A percentile compares a stretch with the other conserved stretches of the same genome.
Conservation (phyloP, 2,113 vertebrate genomes). For the Hystrix brachyura region DNA sequence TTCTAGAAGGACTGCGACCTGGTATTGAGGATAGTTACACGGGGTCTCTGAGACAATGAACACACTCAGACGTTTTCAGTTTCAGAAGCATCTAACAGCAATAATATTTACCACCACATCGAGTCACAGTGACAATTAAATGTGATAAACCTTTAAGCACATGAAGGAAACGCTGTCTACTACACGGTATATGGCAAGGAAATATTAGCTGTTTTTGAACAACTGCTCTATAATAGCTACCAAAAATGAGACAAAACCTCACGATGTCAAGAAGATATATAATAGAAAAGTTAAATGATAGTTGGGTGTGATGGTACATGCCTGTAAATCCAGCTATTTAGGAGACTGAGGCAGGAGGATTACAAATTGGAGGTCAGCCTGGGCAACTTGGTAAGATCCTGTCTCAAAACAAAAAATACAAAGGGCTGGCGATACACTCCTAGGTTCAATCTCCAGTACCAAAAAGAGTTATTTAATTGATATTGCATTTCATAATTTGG, state of each 20-base stretch:
- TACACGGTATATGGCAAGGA: fast-evolving
- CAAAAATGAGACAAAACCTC: not conserved
- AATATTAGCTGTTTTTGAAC: not conserved
- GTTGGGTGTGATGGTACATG: not conserved
- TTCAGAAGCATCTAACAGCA: not conserved
- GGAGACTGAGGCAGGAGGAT: not conserved
- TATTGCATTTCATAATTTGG: not conserved
- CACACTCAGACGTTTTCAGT: no score
- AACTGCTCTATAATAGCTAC: not conserved
- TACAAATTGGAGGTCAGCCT: not conserved
- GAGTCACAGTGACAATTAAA: not conserved
- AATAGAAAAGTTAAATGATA: not conserved
- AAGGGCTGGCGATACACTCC: not conserved
- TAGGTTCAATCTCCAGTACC: not conserved
- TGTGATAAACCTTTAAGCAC: not conserved
- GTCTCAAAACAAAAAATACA: not conserved
- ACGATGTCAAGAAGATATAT: not conserved
- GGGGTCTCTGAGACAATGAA: fast-evolving
- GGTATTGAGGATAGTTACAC: not conserved
- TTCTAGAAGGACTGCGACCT: no score
- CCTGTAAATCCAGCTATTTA: not conserved
- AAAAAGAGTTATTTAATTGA: no score
- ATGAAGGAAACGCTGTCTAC: not conserved
- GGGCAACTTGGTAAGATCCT: not conserved
- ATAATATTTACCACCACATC: not conserved